These are phyloP conservation scores for Amphiura filiformis DNA, from an alignment of 35 echinoderm and acorn worm genomes.

Conservation along the genomic window DNA sequence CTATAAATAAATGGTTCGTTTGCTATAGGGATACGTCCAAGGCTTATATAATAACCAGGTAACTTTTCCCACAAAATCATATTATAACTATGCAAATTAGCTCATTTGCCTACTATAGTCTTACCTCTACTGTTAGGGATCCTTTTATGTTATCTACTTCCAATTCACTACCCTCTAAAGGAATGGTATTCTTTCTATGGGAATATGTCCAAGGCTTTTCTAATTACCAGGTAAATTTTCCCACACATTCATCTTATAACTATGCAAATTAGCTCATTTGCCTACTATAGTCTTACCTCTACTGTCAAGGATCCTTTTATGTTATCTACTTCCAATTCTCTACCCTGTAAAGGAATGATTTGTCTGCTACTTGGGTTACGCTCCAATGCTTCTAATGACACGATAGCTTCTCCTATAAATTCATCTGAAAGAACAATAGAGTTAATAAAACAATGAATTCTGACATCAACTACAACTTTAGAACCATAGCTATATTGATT, in stretches of 20 bases:
- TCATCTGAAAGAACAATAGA: slow-evolving; percentile 77
- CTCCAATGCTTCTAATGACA: slow-evolving; percentile 65
- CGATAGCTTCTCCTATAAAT: slow-evolving; percentile 80
- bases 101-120: too few relatives aligned
- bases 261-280: too few relatives aligned
- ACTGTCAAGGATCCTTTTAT: slow-evolving; percentile 90
- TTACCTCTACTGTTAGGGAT: neutral
- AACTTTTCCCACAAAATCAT: too few relatives aligned
- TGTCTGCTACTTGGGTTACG: slow-evolving; percentile 88
- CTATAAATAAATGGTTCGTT: too few relatives aligned
- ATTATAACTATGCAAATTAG: too few relatives aligned
- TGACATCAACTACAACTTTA: too few relatives aligned
- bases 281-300: neutral
- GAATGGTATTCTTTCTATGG: slow-evolving; percentile 83
- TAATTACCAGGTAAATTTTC: slow-evolving; percentile 58
- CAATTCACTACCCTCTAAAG: slow-evolving; percentile 64
- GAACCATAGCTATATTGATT: too few relatives aligned
- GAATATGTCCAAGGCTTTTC: slow-evolving; percentile 74
- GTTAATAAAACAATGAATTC: too few relatives aligned
- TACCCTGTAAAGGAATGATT: slow-evolving; percentile 84
- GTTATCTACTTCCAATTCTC: slow-evolving; percentile 67
- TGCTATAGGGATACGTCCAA: too few relatives aligned
- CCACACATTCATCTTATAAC: slow-evolving; percentile 84
- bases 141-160: too few relatives aligned
- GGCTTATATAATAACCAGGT: too few relatives aligned